Conservation (phyloP, 2,797 vertebrate genomes). For the Nothura maculosa region DNA sequence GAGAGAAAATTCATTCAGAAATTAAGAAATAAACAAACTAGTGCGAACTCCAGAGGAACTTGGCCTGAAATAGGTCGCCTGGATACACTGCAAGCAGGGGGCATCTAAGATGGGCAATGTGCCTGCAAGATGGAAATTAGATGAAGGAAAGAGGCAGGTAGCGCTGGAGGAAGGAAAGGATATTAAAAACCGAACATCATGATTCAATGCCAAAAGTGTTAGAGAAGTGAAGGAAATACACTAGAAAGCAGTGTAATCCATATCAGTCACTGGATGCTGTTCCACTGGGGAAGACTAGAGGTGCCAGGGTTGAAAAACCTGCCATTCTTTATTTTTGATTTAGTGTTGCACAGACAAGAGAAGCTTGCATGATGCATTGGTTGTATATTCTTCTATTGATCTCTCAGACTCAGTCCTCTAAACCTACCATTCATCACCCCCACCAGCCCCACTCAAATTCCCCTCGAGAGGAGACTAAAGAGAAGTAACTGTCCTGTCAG, state of each 20-base stretch:
- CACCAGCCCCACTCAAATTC: background rate
- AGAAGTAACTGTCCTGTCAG: background rate
- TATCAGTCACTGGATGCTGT: constrained; percentile 10
- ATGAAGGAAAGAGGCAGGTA: constrained; percentile 3
- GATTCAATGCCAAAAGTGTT: constrained; percentile 63
- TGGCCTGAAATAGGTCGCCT: background rate
- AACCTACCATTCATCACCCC: constrained; percentile 76
- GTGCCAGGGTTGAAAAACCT: constrained; percentile 27
- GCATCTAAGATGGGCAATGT: background rate
- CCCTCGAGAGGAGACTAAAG: background rate
- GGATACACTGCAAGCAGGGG: background rate
- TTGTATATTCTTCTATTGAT: constrained; percentile 73
- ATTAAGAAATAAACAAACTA: background rate
- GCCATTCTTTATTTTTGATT: constrained; percentile 75
- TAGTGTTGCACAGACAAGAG: constrained; percentile 62
- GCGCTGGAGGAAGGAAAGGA: constrained; percentile 10
- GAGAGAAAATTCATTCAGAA: background rate
- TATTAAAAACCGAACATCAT: constrained; percentile 56
- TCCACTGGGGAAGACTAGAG: constrained; percentile 20
- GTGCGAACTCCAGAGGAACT: background rate
- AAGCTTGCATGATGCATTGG: constrained; percentile 70
- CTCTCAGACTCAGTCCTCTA: constrained; percentile 62
- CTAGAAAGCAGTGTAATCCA: constrained; percentile 26
- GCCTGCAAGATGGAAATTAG: constrained; percentile 55
- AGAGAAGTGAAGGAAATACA: constrained; percentile 20